Percentiles rank a stretch among this genome's conserved stretches.
Conservation (phyloP, 2,888 invertebrate species). For the Muschampia plurimacula region DNA sequence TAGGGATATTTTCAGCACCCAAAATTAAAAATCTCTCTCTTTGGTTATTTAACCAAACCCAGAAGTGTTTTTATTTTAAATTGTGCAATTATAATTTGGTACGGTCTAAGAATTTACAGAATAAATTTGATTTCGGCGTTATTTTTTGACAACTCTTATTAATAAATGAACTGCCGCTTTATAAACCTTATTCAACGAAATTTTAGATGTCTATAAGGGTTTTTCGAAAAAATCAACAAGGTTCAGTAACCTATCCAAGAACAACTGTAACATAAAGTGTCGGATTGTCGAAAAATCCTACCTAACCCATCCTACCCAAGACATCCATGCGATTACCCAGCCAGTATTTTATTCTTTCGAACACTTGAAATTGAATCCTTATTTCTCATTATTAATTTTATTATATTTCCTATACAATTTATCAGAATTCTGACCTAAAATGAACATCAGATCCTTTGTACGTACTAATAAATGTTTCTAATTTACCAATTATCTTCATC, state of each 20-base stretch:
- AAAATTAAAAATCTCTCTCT: neutral
- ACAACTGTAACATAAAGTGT: no score
- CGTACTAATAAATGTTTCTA: slow-evolving; percentile 53
- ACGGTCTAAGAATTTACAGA: neutral
- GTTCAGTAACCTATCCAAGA: no score
- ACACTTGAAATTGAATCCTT: no score
- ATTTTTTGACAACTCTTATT: neutral
- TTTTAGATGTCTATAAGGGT: no score
- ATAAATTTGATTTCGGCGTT: no score
- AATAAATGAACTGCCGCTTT: neutral
- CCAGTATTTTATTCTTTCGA: no score
- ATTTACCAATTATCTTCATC: slow-evolving; percentile 49
- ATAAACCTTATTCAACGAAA: no score
- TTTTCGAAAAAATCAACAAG: no score
- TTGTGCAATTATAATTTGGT: neutral
- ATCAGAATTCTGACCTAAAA: slow-evolving; percentile 53
- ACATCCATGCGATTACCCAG: no score
- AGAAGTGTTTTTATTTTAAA: neutral
- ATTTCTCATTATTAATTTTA: no score
- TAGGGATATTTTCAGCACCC: neutral
- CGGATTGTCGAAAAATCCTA: no score
- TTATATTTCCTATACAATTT: neutral
- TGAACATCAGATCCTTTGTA: slow-evolving; percentile 56
- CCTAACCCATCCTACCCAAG: no score
- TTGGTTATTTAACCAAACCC: slow-evolving; percentile 1